Evolutionary conservation across 1,140 invertebrate genomes (phyloP).

Genomic region (Gryllus bimaculatus): DNA sequence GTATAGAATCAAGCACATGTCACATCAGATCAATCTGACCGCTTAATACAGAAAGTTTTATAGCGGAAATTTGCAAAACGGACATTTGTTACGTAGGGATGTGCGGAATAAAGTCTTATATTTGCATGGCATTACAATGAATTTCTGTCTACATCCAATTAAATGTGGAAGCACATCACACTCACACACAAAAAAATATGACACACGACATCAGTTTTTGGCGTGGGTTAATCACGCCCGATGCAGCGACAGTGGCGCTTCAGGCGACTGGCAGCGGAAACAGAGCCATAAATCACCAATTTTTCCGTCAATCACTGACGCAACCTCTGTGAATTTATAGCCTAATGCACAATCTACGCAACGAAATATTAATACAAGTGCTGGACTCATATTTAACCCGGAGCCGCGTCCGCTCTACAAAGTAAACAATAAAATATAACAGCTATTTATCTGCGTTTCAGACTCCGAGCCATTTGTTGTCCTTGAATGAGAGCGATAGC

Average conservation of each 20-base stretch:
- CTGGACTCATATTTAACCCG: background rate
- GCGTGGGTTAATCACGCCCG: background rate
- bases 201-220: background rate
- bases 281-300: background rate
- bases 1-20: background rate
- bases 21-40: background rate
- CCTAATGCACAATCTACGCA: background rate
- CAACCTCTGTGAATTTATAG: background rate
- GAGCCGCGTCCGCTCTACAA: background rate
- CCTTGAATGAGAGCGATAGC: background rate
- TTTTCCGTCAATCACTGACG: background rate
- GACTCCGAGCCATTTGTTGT: background rate
- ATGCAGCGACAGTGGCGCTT: background rate
- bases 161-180: background rate
- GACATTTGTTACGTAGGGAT: background rate
- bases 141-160: background rate
- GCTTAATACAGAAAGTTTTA: background rate
- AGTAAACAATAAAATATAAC: conserved; percentile 2
- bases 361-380: background rate
- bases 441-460: background rate
- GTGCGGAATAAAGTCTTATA: background rate
- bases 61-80: background rate
- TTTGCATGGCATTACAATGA: background rate
- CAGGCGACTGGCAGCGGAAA: background rate
- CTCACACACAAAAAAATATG: background rate